phyloP scores from a whole-genome alignment of 2,797 vertebrate genomes.

The Darevskia mixta region DNA sequence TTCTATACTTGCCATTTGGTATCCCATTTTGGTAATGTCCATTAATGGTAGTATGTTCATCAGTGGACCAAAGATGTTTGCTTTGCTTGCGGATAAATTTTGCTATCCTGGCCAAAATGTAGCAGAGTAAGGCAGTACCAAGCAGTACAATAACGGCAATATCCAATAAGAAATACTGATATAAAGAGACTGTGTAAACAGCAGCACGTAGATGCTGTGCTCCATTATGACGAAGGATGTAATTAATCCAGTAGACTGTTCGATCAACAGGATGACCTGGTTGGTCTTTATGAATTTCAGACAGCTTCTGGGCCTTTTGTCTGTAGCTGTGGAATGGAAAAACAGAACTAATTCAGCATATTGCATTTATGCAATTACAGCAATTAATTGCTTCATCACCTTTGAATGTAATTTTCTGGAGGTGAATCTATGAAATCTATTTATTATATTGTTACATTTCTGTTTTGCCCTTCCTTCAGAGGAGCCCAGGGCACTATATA shows the following conservation, averaged over 20 bases:
- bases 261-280: conserved; percentile 93
- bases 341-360: conserved; percentile 17
- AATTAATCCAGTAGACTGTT: conserved; percentile 96
- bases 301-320: conserved; percentile 87
- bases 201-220: conserved; percentile 92
- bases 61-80: conserved; percentile 74
- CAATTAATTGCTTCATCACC: background rate
- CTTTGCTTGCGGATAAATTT: conserved; percentile 81
- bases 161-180: conserved; percentile 96
- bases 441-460: background rate
- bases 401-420: background rate
- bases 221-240: conserved; percentile 93
- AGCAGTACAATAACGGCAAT: conserved; percentile 82
- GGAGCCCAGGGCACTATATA: background rate
- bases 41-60: conserved; percentile 81
- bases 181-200: conserved; percentile 89
- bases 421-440: background rate
- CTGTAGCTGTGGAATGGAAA: conserved; percentile 83
- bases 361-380: background rate
- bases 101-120: conserved; percentile 79
- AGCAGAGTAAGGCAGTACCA: conserved; percentile 78
- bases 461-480: background rate
- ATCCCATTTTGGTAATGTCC: conserved; percentile 95
- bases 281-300: conserved; percentile 97
- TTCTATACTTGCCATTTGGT: conserved; percentile 93